Conservation (phyloP, 2,113 vertebrate species). For the Brachionichthys hirsutus region DNA sequence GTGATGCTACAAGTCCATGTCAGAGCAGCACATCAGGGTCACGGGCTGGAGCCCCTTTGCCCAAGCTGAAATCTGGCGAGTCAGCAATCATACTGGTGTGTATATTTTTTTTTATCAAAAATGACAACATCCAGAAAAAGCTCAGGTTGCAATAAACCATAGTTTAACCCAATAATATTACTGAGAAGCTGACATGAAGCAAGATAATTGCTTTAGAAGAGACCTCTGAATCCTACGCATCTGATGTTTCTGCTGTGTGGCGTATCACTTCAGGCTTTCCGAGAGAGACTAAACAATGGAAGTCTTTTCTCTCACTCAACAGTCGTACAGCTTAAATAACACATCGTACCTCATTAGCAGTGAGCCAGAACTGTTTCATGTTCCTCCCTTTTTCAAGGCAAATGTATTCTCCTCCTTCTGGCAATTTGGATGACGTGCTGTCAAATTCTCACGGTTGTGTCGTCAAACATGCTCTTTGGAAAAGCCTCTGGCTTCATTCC, state of each 20-base stretch:
- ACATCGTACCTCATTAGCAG: conserved; percentile 61
- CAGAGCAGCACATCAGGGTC: too few species aligned
- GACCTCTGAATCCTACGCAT: too few species aligned
- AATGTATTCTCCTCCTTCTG: conserved; percentile 51
- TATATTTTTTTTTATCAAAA: too few species aligned
- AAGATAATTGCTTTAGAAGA: too few species aligned
- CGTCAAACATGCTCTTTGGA: conserved; percentile 40
- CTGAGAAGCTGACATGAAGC: too few species aligned
- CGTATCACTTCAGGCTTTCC: conserved; percentile 7
- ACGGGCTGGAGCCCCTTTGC: too few species aligned
- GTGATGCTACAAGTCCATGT: too few species aligned
- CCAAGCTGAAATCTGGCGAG: too few species aligned
- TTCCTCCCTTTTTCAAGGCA: conserved; percentile 16
- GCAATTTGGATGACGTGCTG: conserved; percentile 40
- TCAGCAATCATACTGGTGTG: too few species aligned
- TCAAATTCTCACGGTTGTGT: conserved; percentile 48
- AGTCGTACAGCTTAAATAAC: conserved; percentile 42
- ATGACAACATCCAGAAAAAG: too few species aligned
- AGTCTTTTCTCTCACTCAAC: conserved; percentile 25
- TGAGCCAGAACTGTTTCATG: conserved; percentile 44
- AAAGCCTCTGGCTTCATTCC: conserved; percentile 34
- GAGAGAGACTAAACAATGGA: conserved; percentile 9
- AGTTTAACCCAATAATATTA: too few species aligned
- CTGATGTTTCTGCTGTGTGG: neutral
- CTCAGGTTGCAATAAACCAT: too few species aligned